Base-by-base conservation (phyloP, 2,888 invertebrate genomes). In the Tineola bisselliella region DNA sequence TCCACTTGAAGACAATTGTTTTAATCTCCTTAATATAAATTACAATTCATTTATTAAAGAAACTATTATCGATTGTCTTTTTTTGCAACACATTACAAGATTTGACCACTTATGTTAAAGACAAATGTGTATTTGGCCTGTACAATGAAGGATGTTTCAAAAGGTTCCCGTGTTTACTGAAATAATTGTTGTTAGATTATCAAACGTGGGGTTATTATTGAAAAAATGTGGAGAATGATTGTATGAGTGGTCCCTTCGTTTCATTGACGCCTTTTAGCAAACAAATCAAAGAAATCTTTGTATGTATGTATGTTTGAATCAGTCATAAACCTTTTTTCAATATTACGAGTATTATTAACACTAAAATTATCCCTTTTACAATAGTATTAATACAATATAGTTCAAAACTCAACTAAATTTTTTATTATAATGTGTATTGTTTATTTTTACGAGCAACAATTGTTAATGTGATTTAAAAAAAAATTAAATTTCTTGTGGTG, bases 261-360 rank as follows among this genome's bases (percentile, higher is more conserved):
- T 66, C 73, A 0, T 64, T 81, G 1, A 75, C 76, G 0, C 78
- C 77, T 0, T 79, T 79, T 61, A 73, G 70, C 61, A 68, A 67
- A 59, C 64, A 68, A 6, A 64, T 79, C n/a, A n/a, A n/a, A n/a
- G n/a, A n/a, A n/a, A 44, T 79, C 79, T 0, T 63, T 82, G 8
- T 81, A 65, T 60, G 70, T 69, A 1, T 69, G 72, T 71, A 79
- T 65, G 79, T 75, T 0, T 81, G 81, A 63, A 76, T 80, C 11
- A 80, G 80, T 59, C 62, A 62, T 1, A 64, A 64, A 2, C 64
- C 11, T 1, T 76, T 68, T 30, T 81, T 81, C 63, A 81, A 81
- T 63, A 58, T 1, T 15, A 11, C 25, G 15, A 52, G 13, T 25
- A 6, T 25, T 4, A 25, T 25, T 25, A 25, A 25, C 25, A 25